These are phyloP conservation scores for Oxyteleia sp. DNA, from an alignment of 2,888 invertebrate species.

Conservation along the genomic window DNA sequence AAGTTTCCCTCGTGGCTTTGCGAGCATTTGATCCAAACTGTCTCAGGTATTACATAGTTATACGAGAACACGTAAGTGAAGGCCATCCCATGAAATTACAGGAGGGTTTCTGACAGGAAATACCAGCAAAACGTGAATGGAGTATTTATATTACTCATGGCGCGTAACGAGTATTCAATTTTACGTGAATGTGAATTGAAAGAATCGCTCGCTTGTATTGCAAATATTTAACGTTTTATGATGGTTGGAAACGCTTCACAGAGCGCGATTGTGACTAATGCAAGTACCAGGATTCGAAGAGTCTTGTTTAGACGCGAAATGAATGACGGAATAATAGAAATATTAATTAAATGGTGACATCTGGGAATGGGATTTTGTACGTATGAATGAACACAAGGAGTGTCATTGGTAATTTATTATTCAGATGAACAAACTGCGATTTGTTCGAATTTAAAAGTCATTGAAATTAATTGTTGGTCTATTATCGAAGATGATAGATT, in stretches of 20 bases:
- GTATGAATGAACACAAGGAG: not conserved
- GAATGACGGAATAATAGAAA: constrained; percentile 22
- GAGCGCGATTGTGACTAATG: constrained; percentile 22
- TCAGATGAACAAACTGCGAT: too few relatives aligned
- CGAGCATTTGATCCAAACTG: constrained; percentile 47
- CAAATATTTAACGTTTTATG: constrained; percentile 69
- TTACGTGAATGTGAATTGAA: constrained; percentile 67
- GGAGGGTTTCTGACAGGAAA: constrained; percentile 80
- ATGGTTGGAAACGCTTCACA: constrained; percentile 55
- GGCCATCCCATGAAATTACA: constrained; percentile 79
- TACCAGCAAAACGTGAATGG: constrained; percentile 83
- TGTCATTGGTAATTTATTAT: not conserved
- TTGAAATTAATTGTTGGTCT: too few relatives aligned
- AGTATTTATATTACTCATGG: constrained; percentile 81
- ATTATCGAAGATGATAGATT: too few relatives aligned
- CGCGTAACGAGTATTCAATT: constrained; percentile 78
- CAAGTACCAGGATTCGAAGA: constrained; percentile 32
- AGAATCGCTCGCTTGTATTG: constrained; percentile 47
- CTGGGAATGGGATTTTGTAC: constrained; percentile 3
- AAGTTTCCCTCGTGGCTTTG: constrained; percentile 15
- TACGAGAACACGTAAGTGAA: constrained; percentile 73
- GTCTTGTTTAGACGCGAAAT: constrained; percentile 18
- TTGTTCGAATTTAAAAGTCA: too few relatives aligned
- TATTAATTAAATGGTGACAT: constrained; percentile 39
- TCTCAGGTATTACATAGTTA: constrained; percentile 66